These are phyloP conservation scores for Serripes groenlandicus DNA, from an alignment of 2,888 invertebrate genomes.

Conservation along the genomic window DNA sequence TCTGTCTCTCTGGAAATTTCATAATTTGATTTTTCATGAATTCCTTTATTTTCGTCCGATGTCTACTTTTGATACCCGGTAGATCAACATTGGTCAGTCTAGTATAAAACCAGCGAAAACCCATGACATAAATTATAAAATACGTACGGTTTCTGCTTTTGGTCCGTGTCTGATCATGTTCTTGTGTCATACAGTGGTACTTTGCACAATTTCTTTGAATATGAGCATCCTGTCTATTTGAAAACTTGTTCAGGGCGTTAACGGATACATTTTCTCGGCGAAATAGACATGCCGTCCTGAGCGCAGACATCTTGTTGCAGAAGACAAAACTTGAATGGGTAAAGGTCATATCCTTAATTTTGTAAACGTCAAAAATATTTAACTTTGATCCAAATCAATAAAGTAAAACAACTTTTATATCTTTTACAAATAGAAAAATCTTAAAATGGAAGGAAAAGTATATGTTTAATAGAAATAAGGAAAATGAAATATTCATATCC, in stretches of 20 bases:
- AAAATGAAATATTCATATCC: not conserved
- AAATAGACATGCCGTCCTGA: constrained; percentile 69
- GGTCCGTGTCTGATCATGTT: too few species aligned
- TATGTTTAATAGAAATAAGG: not conserved
- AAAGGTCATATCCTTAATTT: constrained; percentile 29
- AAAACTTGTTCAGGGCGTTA: constrained; percentile 18
- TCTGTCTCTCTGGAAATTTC: too few species aligned
- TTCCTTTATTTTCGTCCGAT: too few species aligned
- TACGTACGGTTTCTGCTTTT: not conserved
- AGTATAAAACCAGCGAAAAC: constrained; percentile 14
- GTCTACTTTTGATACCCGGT: too few species aligned
- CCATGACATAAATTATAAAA: constrained; percentile 1
- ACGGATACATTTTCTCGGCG: constrained; percentile 46
- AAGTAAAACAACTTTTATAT: too few species aligned
- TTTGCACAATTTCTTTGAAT: not conserved
- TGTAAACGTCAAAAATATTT: not conserved
- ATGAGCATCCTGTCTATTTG: constrained; percentile 23
- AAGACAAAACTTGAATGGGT: constrained; percentile 45
- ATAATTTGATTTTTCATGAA: too few species aligned
- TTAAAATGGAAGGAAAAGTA: not conserved
- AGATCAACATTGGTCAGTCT: too few species aligned
- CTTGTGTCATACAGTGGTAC: not conserved
- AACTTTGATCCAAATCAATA: too few species aligned
- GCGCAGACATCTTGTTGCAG: constrained; percentile 73
- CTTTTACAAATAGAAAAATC: too few species aligned